Conservation (phyloP, 2,113 vertebrate species). For the Leucosticte australis region DNA sequence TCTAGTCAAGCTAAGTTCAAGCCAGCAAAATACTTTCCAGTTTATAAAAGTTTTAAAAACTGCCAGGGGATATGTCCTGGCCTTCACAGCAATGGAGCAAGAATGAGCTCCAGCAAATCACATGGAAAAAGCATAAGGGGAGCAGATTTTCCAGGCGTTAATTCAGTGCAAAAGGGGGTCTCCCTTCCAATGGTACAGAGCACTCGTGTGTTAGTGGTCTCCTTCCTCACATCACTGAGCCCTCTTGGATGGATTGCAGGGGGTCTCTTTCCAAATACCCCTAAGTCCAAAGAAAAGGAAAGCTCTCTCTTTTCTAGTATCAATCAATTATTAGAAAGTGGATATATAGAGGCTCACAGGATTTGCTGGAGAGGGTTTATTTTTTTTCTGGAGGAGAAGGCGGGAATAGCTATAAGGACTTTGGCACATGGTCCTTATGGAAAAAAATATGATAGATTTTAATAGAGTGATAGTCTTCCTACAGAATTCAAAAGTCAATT, state of each 20-base stretch:
- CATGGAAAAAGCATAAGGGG: slow-evolving; percentile 64
- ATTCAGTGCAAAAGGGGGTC: slow-evolving; percentile 48
- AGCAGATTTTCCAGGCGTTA: slow-evolving; percentile 64
- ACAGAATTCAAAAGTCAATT: slow-evolving; percentile 40
- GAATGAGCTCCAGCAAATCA: slow-evolving; percentile 45
- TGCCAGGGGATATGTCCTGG: slow-evolving; percentile 65
- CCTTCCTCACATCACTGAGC: background rate
- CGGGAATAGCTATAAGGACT: slow-evolving; percentile 10
- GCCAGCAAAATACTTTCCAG: slow-evolving; percentile 75
- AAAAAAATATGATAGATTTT: slow-evolving; percentile 35
- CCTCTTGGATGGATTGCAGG: slow-evolving; percentile 27
- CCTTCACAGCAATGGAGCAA: slow-evolving; percentile 32
- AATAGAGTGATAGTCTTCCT: slow-evolving; percentile 42
- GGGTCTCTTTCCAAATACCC: slow-evolving; percentile 40
- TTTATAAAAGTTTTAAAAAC: slow-evolving; percentile 69
- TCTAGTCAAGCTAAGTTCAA: slow-evolving; percentile 36
- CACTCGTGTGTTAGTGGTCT: background rate
- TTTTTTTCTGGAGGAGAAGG: background rate
- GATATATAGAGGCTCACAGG: background rate
- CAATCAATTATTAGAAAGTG: slow-evolving; percentile 2
- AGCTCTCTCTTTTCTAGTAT: slow-evolving; percentile 15
- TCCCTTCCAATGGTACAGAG: slow-evolving; percentile 47
- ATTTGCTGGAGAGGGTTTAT: background rate
- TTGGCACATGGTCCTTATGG: background rate
- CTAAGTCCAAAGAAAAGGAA: background rate